These are phyloP conservation scores for Nansenia antarctica DNA, from an alignment of 2,113 vertebrate species.

Conservation along the genomic window DNA sequence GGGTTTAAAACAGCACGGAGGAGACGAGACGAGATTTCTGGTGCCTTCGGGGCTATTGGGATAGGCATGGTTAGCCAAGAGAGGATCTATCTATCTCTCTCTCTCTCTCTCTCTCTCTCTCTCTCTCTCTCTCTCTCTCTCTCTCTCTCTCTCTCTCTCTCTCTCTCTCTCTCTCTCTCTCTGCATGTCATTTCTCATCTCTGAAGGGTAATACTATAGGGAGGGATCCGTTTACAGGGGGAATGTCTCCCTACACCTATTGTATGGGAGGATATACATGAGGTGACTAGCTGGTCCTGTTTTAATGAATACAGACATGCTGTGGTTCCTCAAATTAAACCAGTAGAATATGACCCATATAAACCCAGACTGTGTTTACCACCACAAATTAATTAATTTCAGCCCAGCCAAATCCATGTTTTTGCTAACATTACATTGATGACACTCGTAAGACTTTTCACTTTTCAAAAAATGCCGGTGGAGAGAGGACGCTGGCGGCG, in stretches of 20 bases:
- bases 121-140: constrained; percentile 20
- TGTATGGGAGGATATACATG: neutral
- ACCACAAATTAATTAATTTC: too few relatives aligned
- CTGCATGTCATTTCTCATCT: constrained; percentile 44
- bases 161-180: constrained; percentile 37
- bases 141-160: constrained; percentile 17
- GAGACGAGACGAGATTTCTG: constrained; percentile 15
- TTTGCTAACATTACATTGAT: too few relatives aligned
- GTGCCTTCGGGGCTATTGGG: constrained; percentile 39
- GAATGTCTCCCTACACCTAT: constrained; percentile 14
- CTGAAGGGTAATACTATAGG: constrained; percentile 40
- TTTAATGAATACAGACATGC: neutral
- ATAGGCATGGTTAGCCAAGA: constrained; percentile 43
- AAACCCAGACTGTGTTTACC: too few relatives aligned
- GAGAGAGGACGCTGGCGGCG: too few relatives aligned
- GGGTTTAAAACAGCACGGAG: constrained; percentile 33
- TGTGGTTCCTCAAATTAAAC: neutral
- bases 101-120: constrained; percentile 21
- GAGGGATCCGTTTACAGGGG: constrained; percentile 46
- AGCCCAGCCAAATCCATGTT: too few relatives aligned
- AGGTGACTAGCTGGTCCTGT: neutral
- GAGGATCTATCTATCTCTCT: constrained; percentile 42
- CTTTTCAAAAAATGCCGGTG: too few relatives aligned
- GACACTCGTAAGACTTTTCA: too few relatives aligned
- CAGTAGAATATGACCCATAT: too few relatives aligned